Evolutionary conservation across 2,888 invertebrate species (phyloP), one percentile per base, ranked within the genome.

Genomic region (Drosophila leonis): DNA sequence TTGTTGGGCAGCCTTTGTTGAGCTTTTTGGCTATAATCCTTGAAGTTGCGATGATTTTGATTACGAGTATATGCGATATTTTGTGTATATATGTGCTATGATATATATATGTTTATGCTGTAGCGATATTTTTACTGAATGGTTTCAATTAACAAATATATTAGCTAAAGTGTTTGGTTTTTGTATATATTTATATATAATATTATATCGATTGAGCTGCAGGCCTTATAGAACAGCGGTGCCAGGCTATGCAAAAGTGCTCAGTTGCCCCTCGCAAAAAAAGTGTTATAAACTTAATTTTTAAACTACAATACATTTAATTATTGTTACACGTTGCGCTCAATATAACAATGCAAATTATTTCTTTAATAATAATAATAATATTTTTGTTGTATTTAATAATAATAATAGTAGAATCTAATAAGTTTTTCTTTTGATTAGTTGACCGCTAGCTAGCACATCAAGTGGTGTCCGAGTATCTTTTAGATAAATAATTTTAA

Each of bases 311-410:
- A 49, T 72, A 72, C 44, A 77, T 67, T 72, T 66, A 70, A 52
- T 86, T 80, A 83, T 87, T 81, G 70, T 71, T 82, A 68, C 55
- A 72, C 55, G 69, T 79, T 81, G 68, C 68, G 70, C 72, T 80
- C 77, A 51, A 65, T 68, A 82, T 73, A 80, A 80, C 80, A 80
- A 79, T 72, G 68, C 71, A 71, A 73, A 72, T 63, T 6, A 59
- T 68, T 41, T 51, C 27, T 48, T 44, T 64, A 46, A 46, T 82
- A 51, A 68, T 60, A 52, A 57, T 24, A 24, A 24, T 24, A 24
- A n/a, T n/a, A n/a, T n/a, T 24, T 59, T 49, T 18, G 39, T 44
- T 54, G n/a, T 24, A 27, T 39, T 27, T 54, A 18, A 51, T 64
- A 27, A 54, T 54, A n/a, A 51, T 64, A 27, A 33, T 49, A 37